Conservation (phyloP, 2,113 vertebrate species). For the Salvelinus fontinalis region DNA sequence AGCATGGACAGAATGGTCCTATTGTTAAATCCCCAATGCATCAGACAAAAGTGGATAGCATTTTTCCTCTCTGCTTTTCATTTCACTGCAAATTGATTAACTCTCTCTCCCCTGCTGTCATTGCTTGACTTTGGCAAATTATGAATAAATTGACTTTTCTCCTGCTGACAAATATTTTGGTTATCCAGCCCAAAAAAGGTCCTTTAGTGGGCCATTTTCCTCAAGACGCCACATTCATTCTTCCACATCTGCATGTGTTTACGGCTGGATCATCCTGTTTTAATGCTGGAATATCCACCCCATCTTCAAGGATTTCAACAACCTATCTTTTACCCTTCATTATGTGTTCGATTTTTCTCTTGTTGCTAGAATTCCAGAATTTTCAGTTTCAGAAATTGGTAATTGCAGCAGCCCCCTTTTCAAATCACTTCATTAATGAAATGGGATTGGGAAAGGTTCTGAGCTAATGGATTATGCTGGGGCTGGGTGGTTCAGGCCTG, state of each 20-base stretch:
- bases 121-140: constrained; percentile 65
- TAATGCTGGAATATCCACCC: constrained; percentile 46
- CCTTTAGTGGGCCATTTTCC: constrained; percentile 34
- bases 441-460: constrained; percentile 86
- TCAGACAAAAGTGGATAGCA: constrained; percentile 44
- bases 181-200: constrained; percentile 45
- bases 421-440: constrained; percentile 94
- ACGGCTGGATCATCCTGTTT: constrained; percentile 54
- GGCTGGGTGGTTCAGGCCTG: constrained; percentile 80
- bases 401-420: constrained; percentile 77
- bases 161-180: constrained; percentile 60
- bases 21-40: constrained; percentile 27
- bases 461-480: constrained; percentile 81
- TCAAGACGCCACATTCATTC: constrained; percentile 46
- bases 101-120: constrained; percentile 49
- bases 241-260: constrained; percentile 57
- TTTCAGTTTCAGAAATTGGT: constrained; percentile 76
- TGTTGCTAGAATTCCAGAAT: constrained; percentile 60
- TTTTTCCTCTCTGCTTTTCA: constrained; percentile 51
- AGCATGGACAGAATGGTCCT: constrained; percentile 36
- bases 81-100: constrained; percentile 50
- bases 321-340: constrained; percentile 23
- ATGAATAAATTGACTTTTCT: constrained; percentile 60
- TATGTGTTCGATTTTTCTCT: constrained; percentile 21
- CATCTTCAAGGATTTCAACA: constrained; percentile 43